A percentile compares a stretch with the other conserved stretches of the same genome.
phyloP scores from a whole-genome alignment of 1,140 invertebrate genomes.

The Aphelenchoides fujianensis region DNA sequence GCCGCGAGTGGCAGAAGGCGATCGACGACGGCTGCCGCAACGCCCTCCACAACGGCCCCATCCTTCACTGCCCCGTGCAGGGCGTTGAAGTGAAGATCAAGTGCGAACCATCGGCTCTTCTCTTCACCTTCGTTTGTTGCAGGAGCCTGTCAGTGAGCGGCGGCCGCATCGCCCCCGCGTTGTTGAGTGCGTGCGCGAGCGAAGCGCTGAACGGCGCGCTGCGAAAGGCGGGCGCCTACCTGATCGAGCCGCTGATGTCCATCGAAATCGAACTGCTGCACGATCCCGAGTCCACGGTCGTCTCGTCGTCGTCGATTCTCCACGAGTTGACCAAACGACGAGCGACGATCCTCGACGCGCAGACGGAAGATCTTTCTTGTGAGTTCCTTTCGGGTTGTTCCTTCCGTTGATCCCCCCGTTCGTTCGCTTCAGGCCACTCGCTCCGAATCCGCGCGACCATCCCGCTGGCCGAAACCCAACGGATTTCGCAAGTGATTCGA shows the following conservation, averaged over 20 bases:
- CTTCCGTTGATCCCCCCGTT: background rate
- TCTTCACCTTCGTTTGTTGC: background rate
- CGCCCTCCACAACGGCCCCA: constrained; percentile 65
- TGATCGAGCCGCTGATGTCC: constrained; percentile 22
- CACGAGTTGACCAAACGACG: constrained; percentile 18
- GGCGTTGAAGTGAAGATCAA: constrained; percentile 75
- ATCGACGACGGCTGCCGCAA: constrained; percentile 65
- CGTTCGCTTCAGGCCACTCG: constrained; percentile 10
- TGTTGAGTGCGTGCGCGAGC: constrained; percentile 18
- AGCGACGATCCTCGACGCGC: constrained; percentile 5
- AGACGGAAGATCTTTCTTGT: background rate
- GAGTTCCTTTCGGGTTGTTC: background rate
- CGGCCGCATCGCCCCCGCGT: constrained; percentile 13
- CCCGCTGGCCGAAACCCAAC: constrained; percentile 17
- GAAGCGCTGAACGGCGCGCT: constrained; percentile 7
- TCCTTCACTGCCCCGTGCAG: constrained; percentile 69
- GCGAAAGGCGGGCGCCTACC: constrained; percentile 14
- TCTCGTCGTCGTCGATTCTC: background rate
- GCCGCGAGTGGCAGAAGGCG: constrained; percentile 63
- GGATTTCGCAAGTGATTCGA: constrained; percentile 15
- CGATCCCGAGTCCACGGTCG: background rate
- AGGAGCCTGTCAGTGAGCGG: constrained; percentile 16
- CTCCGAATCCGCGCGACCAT: constrained; percentile 7
- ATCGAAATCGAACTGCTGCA: constrained; percentile 7
- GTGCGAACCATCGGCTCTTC: constrained; percentile 25